Percentiles rank a stretch among this genome's conserved stretches.
Evolutionary conservation across 2,113 vertebrate genomes (phyloP).

Genomic region (Engraulis encrasicolus): DNA sequence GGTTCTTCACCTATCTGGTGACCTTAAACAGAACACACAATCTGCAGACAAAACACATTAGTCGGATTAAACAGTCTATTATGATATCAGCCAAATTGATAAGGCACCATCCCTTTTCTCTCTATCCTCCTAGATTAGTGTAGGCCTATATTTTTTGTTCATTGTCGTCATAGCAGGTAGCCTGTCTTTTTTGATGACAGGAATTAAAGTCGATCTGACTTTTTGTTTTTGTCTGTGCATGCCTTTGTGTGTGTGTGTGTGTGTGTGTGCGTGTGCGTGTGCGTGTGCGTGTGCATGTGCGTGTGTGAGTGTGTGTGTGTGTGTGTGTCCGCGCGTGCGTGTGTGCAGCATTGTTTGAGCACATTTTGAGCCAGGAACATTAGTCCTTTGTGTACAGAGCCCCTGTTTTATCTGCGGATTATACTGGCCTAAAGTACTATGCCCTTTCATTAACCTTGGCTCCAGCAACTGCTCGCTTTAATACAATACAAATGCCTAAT

Average conservation of each 20-base stretch:
- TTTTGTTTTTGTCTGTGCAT: not conserved
- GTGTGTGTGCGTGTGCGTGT: not conserved
- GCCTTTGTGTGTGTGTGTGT: no score
- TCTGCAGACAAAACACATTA: not conserved
- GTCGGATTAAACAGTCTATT: slow-evolving; percentile 3
- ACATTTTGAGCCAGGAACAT: slow-evolving; percentile 36
- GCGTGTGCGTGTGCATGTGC: not conserved
- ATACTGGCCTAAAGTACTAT: slow-evolving; percentile 68
- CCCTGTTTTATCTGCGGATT: slow-evolving; percentile 70
- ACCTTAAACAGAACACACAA: not conserved
- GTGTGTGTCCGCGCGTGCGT: no score
- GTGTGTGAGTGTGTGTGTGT: not conserved
- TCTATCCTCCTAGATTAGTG: not conserved
- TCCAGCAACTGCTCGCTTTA: slow-evolving; percentile 72
- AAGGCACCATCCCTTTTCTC: not conserved
- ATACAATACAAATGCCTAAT: slow-evolving; percentile 79
- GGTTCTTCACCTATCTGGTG: not conserved
- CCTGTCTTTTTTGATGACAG: not conserved
- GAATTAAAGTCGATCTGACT: not conserved
- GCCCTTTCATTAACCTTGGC: slow-evolving; percentile 81
- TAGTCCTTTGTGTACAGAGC: slow-evolving; percentile 54
- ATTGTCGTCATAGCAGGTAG: slow-evolving; percentile 9
- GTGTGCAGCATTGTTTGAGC: slow-evolving; percentile 32
- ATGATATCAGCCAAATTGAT: not conserved
- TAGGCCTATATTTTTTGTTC: not conserved